Evolutionary conservation across 2,888 invertebrate genomes (phyloP).

Genomic region (Philopedon plagiatum): DNA sequence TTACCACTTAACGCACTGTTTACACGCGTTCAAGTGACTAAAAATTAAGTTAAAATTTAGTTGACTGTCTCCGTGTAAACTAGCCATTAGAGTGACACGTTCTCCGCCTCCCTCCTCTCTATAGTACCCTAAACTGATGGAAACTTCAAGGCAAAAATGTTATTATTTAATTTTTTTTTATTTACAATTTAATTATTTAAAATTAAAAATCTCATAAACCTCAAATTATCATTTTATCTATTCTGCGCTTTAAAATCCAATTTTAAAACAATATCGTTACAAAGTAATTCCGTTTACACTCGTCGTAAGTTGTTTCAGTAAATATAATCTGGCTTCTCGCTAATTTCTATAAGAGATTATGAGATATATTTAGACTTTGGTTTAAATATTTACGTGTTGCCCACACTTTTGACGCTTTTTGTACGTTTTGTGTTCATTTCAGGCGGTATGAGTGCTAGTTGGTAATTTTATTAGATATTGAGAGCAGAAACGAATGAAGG

Average conservation of each 20-base stretch:
- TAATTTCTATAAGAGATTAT: constrained; percentile 49
- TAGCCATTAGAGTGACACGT: too few relatives aligned
- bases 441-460: constrained; percentile 23
- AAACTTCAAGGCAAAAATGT: too few relatives aligned
- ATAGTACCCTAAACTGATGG: too few relatives aligned
- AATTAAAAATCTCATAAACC: neutral
- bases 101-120: too few relatives aligned
- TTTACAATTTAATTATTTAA: neutral
- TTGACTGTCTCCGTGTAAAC: too few relatives aligned
- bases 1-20: too few relatives aligned
- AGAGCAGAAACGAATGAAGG: constrained; percentile 38
- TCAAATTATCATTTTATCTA: neutral
- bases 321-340: constrained; percentile 41
- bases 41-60: too few relatives aligned
- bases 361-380: constrained; percentile 47
- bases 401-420: constrained; percentile 43
- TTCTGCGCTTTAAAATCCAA: neutral
- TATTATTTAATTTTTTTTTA: too few relatives aligned
- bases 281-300: constrained; percentile 38
- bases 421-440: constrained; percentile 37
- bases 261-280: constrained; percentile 35
- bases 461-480: constrained; percentile 42
- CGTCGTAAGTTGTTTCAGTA: constrained; percentile 39
- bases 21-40: too few relatives aligned
- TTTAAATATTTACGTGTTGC: constrained; percentile 47